phyloP scores from a whole-genome alignment of 2,888 invertebrate genomes.

The Ormyrus nitidulus region DNA sequence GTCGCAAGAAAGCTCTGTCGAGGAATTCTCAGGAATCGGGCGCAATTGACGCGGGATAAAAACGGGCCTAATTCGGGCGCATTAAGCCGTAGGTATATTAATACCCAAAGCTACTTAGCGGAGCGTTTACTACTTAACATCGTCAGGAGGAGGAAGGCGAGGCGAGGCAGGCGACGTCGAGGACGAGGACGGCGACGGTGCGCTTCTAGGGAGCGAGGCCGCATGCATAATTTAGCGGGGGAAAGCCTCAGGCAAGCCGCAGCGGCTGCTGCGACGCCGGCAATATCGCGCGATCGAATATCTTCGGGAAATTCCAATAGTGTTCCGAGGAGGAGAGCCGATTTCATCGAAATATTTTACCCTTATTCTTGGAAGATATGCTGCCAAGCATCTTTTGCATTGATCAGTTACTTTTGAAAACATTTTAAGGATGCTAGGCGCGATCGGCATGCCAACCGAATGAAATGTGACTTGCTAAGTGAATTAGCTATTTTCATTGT shows the following conservation, averaged over 20 bases:
- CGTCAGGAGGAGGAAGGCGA: background rate
- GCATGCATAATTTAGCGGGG: conserved; percentile 52
- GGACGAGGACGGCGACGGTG: background rate
- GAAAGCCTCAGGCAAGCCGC: conserved; percentile 41
- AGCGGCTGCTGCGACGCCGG: background rate
- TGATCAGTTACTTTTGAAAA: conserved; percentile 49
- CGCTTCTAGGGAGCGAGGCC: background rate
- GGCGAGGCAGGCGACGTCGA: background rate
- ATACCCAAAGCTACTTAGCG: conserved; percentile 63
- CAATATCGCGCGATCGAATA: conserved; percentile 53
- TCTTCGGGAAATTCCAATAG: conserved; percentile 53
- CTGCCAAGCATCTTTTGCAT: conserved; percentile 49
- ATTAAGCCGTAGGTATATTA: conserved; percentile 56
- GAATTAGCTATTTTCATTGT: background rate
- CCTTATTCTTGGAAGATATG: conserved; percentile 54
- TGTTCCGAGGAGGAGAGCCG: conserved; percentile 35
- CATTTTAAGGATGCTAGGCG: conserved; percentile 4
- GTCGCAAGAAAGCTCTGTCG: no score
- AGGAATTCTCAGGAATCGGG: no score
- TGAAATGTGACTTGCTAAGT: background rate
- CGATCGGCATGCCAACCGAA: background rate
- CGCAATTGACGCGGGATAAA: background rate
- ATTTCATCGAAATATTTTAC: conserved; percentile 60
- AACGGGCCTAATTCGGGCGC: no score
- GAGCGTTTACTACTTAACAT: conserved; percentile 61